Percentiles rank a stretch among this genome's conserved stretches.
phyloP scores from a whole-genome alignment of 2,797 vertebrate genomes.

The Poecile montanus region DNA sequence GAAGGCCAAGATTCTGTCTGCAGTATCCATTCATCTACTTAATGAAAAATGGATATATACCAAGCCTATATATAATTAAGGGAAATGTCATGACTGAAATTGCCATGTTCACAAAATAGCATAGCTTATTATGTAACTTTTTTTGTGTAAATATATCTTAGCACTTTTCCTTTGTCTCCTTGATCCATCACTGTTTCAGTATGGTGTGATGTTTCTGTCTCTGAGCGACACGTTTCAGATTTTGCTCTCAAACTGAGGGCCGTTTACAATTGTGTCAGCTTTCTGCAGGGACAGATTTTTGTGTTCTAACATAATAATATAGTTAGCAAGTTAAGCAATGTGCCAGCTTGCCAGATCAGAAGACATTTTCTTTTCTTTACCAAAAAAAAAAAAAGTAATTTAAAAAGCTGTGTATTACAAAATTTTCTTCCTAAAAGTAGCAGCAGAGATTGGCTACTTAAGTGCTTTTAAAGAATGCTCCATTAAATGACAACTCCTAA shows the following conservation, averaged over 20 bases:
- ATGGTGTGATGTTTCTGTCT: not conserved
- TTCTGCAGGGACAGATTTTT: not conserved
- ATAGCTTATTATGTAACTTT: conserved; percentile 14
- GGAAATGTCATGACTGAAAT: conserved; percentile 18
- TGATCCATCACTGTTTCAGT: not conserved
- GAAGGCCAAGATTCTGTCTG: conserved; percentile 35
- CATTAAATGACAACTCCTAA: not conserved
- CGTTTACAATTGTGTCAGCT: not conserved
- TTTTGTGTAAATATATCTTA: conserved; percentile 4
- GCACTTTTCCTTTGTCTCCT: not conserved
- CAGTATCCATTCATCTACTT: conserved; percentile 10
- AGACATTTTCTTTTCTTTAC: not conserved
- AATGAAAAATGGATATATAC: conserved; percentile 46
- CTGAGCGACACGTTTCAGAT: not conserved
- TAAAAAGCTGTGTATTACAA: not conserved
- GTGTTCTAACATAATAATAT: not conserved
- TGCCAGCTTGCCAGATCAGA: not conserved
- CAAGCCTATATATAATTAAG: conserved; percentile 35
- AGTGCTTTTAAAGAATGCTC: not conserved
- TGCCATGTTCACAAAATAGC: conserved; percentile 30
- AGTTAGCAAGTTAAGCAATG: not conserved
- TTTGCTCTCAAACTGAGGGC: not conserved
- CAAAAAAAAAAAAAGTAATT: not conserved
- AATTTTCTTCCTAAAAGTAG: not conserved
- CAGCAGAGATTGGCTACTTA: not conserved